Conservation (phyloP, 2,888 invertebrate species). For the Taenaris catops region DNA sequence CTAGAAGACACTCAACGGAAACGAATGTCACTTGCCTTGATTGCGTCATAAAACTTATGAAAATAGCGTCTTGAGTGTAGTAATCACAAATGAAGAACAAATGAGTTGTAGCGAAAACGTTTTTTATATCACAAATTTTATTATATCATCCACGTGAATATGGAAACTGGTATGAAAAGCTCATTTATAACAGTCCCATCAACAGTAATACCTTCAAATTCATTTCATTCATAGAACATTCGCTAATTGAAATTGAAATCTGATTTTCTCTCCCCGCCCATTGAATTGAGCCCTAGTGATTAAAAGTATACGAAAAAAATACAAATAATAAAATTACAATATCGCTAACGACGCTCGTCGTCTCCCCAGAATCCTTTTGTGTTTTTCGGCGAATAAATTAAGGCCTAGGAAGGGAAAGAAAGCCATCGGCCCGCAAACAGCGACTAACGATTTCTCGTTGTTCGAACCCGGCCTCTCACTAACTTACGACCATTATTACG, state of each 20-base stretch:
- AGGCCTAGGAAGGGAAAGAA: slow-evolving; percentile 56
- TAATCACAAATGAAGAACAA: no score
- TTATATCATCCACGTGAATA: no score
- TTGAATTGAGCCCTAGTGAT: slow-evolving; percentile 59
- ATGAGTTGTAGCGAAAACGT: no score
- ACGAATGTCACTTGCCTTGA: no score
- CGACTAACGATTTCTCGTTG: slow-evolving; percentile 59
- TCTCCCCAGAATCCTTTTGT: slow-evolving; percentile 76
- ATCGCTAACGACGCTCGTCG: slow-evolving; percentile 73
- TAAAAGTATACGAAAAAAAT: slow-evolving; percentile 78
- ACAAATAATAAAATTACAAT: slow-evolving; percentile 81
- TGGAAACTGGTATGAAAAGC: no score
- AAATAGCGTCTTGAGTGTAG: no score
- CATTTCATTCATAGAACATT: slow-evolving; percentile 64
- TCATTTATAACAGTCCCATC: no score
- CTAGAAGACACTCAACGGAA: no score
- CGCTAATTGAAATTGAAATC: slow-evolving; percentile 80
- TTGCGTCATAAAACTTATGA: no score
- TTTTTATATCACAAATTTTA: no score
- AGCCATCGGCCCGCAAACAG: slow-evolving; percentile 53
- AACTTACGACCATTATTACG: slow-evolving; percentile 34
- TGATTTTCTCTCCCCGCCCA: slow-evolving; percentile 61
- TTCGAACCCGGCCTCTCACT: slow-evolving; percentile 40
- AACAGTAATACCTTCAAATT: slow-evolving; percentile 66
- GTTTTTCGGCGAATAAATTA: slow-evolving; percentile 75